Evolutionary conservation across 2,888 invertebrate genomes (phyloP), one percentile per base, ranked within the genome.

Genomic region (Sarcophaga variegata): DNA sequence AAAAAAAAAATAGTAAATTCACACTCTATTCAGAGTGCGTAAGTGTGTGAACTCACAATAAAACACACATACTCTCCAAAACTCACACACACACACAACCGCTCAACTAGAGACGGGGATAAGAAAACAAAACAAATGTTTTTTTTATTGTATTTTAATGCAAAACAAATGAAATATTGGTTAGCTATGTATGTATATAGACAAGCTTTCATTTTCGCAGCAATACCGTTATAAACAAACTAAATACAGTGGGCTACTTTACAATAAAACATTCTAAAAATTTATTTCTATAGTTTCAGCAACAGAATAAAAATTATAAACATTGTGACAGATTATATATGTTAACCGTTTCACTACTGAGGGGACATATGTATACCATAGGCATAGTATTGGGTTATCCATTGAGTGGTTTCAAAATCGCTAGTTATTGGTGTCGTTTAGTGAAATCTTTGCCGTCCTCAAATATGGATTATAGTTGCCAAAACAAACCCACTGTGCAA

Each of bases 161-260:
- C 71, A 78, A 78, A 81, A 54, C 17, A 78, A 81, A 81, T 81
- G 74, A 78, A 69, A 71, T 82, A 82, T 82, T 86, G 49, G 17
- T 22, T 71, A 49, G 37, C 72, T 37, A 37, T 37, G 17, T 54
- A 54, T 54, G 17, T 11, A 49, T 6, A 8, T 49, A 83, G 74
- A 83, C 78, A 88, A 92, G 92, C 92, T 92, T 92, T 92, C 92
- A 92, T 92, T 92, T 92, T 92, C 92, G 90, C 90, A 91, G 90
- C 89, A 88, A 89, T 91, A 91, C 90, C 91, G 91, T 91, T 92
- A 91, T 70, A 64, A 85, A 66, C 60, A 88, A 77, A 89, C 89
- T 87, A 89, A 89, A 86, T 62, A 88, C 88, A 88, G 88, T 88
- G 89, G 90, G 88, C 81, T 17, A 14, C 10, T 37, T 37, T 37